These are phyloP conservation scores for Coptodon rendalli DNA, from an alignment of 2,113 vertebrate genomes.

Conservation along the genomic window DNA sequence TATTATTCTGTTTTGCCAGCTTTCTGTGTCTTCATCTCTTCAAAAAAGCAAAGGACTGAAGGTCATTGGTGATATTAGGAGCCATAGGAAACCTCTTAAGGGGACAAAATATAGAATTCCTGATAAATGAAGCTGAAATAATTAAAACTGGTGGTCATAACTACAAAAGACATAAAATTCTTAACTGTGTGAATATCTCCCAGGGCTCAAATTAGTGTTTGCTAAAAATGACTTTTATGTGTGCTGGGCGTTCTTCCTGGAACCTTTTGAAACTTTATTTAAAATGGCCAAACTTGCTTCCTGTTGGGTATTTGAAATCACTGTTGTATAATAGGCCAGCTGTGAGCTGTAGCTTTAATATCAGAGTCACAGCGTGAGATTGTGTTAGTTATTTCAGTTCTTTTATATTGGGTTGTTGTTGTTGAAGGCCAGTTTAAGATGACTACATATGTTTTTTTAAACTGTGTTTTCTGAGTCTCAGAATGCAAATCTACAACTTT, in stretches of 20 bases:
- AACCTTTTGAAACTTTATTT: background rate
- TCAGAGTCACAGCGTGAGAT: background rate
- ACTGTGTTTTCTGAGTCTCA: background rate
- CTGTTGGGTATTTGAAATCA: background rate
- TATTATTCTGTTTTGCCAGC: background rate
- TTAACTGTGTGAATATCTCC: background rate
- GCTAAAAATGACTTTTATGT: background rate
- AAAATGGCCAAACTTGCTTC: background rate
- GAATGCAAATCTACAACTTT: background rate
- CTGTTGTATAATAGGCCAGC: background rate
- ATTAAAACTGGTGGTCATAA: background rate
- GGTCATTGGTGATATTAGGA: background rate
- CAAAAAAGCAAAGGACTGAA: background rate
- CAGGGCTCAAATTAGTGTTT: background rate
- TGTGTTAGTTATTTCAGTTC: background rate
- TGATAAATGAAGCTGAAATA: background rate
- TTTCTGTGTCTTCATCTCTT: background rate
- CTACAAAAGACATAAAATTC: background rate
- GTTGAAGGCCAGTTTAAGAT: background rate
- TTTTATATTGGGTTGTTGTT: background rate
- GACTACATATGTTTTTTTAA: fast-evolving
- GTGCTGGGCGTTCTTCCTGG: background rate
- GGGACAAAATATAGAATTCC: background rate
- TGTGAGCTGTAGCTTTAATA: background rate
- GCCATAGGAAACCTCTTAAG: background rate